A percentile compares a stretch with the other conserved stretches of the same genome.
Evolutionary conservation across 2,888 invertebrate genomes (phyloP).

Genomic region (Pedicia rivosa): DNA sequence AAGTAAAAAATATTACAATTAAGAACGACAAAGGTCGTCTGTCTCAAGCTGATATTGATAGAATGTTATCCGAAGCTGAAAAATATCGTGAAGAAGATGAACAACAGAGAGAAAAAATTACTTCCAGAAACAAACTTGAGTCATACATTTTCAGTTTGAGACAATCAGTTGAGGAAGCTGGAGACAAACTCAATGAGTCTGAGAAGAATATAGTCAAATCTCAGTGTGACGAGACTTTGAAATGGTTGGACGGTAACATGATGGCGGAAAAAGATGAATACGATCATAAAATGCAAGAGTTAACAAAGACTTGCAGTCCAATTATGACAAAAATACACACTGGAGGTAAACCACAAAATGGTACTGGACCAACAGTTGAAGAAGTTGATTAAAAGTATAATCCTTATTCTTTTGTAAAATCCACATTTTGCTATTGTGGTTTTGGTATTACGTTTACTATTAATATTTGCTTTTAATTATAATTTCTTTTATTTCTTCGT

Average conservation of each 20-base stretch:
- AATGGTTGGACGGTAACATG: constrained; percentile 62
- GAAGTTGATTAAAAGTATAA: too few relatives aligned
- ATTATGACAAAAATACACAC: constrained; percentile 34
- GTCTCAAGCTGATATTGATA: constrained; percentile 63
- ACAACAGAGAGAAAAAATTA: constrained; percentile 44
- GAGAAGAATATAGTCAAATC: constrained; percentile 52
- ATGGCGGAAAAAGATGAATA: constrained; percentile 61
- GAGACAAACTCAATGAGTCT: constrained; percentile 40
- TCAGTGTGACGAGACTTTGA: constrained; percentile 45
- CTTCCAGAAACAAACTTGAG: constrained; percentile 51
- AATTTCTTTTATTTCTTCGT: too few relatives aligned
- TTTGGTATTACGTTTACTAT: too few relatives aligned
- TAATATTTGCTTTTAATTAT: too few relatives aligned
- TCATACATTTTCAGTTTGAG: constrained; percentile 50
- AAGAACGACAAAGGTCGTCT: constrained; percentile 70
- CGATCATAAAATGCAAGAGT: constrained; percentile 32
- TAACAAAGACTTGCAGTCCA: constrained; percentile 28
- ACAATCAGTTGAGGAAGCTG: constrained; percentile 49
- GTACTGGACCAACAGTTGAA: too few relatives aligned
- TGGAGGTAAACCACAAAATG: too few relatives aligned
- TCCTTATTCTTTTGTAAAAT: too few relatives aligned
- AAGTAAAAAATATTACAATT: constrained; percentile 61
- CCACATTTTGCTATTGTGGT: too few relatives aligned
- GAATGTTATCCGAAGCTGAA: constrained; percentile 56
- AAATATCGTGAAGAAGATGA: constrained; percentile 51